Conservation (phyloP, 1,140 invertebrate genomes). For the Aphelenchoides avenae region DNA sequence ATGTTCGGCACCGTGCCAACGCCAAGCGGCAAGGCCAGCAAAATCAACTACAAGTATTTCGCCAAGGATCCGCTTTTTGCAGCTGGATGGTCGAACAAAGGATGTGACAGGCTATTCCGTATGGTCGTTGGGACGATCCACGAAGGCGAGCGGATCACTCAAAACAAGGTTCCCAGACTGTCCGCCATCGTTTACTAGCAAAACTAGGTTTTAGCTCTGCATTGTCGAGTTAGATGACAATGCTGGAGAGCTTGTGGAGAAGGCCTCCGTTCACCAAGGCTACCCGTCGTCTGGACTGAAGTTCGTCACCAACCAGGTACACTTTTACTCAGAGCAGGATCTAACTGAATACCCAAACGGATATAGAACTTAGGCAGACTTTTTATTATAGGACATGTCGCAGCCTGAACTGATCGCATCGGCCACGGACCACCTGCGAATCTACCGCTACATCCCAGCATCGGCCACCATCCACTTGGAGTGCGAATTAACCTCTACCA, state of each 20-base stretch:
- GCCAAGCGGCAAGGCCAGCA: no score
- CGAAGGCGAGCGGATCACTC: slow-evolving; percentile 21
- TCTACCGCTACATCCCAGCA: slow-evolving; percentile 40
- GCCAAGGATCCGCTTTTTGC: slow-evolving; percentile 39
- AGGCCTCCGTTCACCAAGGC: slow-evolving; percentile 99
- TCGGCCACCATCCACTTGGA: slow-evolving; percentile 11
- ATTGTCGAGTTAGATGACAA: slow-evolving; percentile 78
- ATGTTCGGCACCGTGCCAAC: no score
- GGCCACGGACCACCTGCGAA: slow-evolving; percentile 40
- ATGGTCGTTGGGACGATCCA: slow-evolving; percentile 23
- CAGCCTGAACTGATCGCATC: slow-evolving; percentile 32
- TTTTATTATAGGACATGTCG: slow-evolving; percentile 17
- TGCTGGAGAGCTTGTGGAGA: slow-evolving; percentile 77
- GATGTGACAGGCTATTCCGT: slow-evolving; percentile 35
- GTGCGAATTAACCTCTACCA: slow-evolving; percentile 26
- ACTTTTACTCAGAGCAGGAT: not conserved
- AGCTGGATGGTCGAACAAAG: slow-evolving; percentile 35
- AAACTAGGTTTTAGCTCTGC: no score
- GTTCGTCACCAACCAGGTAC: no score
- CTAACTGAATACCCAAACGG: slow-evolving; percentile 6
- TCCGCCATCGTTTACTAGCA: no score
- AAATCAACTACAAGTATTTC: no score
- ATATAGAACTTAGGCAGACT: no score
- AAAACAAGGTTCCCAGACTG: no score
- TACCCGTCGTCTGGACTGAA: slow-evolving; percentile 77